Evolutionary conservation across 2,113 vertebrate species (phyloP).

Genomic region (Clarias magur): DNA sequence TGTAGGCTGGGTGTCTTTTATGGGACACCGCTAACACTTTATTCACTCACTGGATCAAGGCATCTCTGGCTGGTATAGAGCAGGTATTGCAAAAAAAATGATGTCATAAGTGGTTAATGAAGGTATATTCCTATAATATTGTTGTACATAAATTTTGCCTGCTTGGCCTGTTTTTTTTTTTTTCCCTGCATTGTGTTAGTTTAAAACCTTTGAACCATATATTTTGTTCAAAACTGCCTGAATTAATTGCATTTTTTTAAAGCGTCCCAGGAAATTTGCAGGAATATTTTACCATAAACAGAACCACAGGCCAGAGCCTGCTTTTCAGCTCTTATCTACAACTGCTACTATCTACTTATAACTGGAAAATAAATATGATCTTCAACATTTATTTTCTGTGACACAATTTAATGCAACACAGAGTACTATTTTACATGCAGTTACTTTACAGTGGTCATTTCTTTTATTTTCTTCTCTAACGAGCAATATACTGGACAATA

Average conservation of each 20-base stretch:
- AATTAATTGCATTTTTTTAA: neutral
- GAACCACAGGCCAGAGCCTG: neutral
- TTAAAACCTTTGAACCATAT: neutral
- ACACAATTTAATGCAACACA: neutral
- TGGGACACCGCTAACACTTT: neutral
- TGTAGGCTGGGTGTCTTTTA: constrained; percentile 38
- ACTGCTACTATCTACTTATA: neutral
- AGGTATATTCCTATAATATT: neutral
- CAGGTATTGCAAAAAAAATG: neutral
- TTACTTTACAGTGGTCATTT: neutral
- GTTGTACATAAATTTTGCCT: neutral
- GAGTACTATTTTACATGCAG: neutral
- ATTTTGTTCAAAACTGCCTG: neutral
- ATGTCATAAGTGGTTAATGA: neutral
- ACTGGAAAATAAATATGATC: neutral
- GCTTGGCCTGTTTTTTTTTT: neutral
- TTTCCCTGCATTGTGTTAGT: neutral
- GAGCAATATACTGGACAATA: neutral
- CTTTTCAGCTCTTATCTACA: neutral
- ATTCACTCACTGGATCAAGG: too few species aligned
- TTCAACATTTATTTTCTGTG: neutral
- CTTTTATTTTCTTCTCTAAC: neutral
- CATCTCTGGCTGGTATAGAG: neutral
- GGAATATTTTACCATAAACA: neutral
- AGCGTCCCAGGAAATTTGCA: neutral